These are phyloP conservation scores for Heliconius charithonia DNA, from an alignment of 2,888 invertebrate species.

Conservation along the genomic window DNA sequence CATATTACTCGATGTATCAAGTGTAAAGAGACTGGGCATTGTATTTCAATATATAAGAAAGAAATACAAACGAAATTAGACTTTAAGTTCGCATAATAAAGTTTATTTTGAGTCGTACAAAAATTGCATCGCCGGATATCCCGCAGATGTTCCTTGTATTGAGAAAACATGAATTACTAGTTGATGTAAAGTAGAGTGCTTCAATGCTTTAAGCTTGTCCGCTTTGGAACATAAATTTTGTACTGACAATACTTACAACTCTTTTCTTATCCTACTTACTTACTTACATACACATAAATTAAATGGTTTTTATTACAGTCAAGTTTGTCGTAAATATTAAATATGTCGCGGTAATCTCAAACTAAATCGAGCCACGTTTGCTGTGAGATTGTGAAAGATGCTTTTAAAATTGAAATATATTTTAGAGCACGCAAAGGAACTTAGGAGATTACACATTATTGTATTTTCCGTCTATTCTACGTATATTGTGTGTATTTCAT, in stretches of 20 bases:
- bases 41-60: constrained; percentile 41
- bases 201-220: constrained; percentile 37
- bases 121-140: constrained; percentile 50
- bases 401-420: background rate
- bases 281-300: background rate
- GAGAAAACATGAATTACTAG: constrained; percentile 68
- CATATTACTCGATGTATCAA: constrained; percentile 56
- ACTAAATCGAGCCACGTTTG: background rate
- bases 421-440: background rate
- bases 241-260: constrained; percentile 39
- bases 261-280: constrained; percentile 26
- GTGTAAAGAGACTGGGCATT: constrained; percentile 54
- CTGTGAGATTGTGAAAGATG: background rate
- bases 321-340: background rate
- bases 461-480: too few species aligned
- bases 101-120: constrained; percentile 29
- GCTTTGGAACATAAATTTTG: constrained; percentile 36
- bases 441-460: too few species aligned
- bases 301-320: background rate
- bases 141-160: constrained; percentile 65
- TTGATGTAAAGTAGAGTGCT: constrained; percentile 53
- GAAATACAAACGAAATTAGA: constrained; percentile 26
- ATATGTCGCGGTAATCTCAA: background rate
- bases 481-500: background rate
- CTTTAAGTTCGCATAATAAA: constrained; percentile 14